Percentiles rank a stretch among this genome's conserved stretches.
These are phyloP conservation scores for Dione juno DNA, from an alignment of 2,888 invertebrate species.

Conservation along the genomic window DNA sequence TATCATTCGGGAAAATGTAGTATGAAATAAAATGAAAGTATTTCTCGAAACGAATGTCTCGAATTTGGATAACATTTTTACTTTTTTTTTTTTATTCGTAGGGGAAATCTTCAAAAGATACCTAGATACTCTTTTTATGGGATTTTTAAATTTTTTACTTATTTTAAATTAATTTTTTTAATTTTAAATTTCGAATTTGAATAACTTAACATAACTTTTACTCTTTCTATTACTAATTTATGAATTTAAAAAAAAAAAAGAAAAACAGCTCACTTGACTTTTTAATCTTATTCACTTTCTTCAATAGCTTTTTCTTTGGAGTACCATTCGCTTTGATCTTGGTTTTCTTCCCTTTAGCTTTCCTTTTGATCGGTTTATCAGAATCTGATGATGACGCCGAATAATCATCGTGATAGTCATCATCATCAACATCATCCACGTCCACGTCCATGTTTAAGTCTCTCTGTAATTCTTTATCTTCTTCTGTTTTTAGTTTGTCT, in stretches of 20 bases:
- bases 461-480: conserved; percentile 40
- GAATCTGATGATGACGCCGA: conserved; percentile 68
- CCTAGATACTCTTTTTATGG: too few relatives aligned
- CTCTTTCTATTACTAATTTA: too few relatives aligned
- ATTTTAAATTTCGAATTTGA: too few relatives aligned
- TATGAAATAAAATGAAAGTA: too few relatives aligned
- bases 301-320: conserved; percentile 55
- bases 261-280: conserved; percentile 8
- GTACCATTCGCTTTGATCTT: conserved; percentile 50
- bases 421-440: conserved; percentile 47
- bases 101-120: too few relatives aligned
- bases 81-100: too few relatives aligned
- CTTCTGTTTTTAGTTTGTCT: conserved; percentile 39
- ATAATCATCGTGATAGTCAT: conserved; percentile 54
- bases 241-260: neutral
- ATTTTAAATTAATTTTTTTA: too few relatives aligned
- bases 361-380: conserved; percentile 69
- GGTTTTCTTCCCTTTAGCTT: conserved; percentile 49
- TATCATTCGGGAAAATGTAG: too few relatives aligned
- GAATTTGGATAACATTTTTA: too few relatives aligned
- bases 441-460: conserved; percentile 44
- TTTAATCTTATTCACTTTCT: conserved; percentile 42
- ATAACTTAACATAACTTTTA: too few relatives aligned
- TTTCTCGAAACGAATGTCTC: too few relatives aligned
- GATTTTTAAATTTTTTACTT: too few relatives aligned